phyloP scores from a whole-genome alignment of 2,797 vertebrate genomes.

The Prunella strophiata region DNA sequence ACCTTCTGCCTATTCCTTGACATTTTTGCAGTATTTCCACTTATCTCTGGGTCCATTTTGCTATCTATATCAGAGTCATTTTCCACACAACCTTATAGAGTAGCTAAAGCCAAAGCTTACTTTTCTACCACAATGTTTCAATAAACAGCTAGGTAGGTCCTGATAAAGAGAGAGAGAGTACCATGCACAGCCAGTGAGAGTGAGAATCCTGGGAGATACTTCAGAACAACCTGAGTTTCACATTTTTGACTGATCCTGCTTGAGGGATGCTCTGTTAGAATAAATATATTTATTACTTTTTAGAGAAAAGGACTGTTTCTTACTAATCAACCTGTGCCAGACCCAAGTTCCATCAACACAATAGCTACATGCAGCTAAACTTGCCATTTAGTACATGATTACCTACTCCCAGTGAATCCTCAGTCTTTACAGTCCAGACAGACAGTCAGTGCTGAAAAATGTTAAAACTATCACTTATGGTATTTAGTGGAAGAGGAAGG shows the following conservation, averaged over 20 bases:
- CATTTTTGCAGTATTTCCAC: neutral
- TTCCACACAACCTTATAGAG: neutral
- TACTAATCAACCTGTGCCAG: neutral
- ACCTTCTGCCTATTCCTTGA: neutral
- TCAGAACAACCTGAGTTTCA: neutral
- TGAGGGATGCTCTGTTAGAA: neutral
- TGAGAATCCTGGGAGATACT: neutral
- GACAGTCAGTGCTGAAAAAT: neutral
- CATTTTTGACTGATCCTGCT: neutral
- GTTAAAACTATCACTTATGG: neutral
- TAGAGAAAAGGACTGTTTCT: neutral
- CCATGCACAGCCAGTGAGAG: neutral
- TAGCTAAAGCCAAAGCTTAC: neutral
- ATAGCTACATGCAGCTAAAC: neutral
- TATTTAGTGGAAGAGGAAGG: neutral
- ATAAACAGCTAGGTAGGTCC: neutral
- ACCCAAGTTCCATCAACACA: slow-evolving; percentile 7
- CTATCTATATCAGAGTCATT: neutral
- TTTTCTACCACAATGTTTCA: neutral
- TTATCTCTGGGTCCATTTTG: neutral
- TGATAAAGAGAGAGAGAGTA: neutral
- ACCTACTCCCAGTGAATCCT: slow-evolving; percentile 9
- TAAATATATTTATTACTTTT: neutral
- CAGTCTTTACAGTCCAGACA: neutral
- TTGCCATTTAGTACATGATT: slow-evolving; percentile 25